Evolutionary conservation across 2,797 vertebrate species (phyloP).

Genomic region (Buceros bicornis): DNA sequence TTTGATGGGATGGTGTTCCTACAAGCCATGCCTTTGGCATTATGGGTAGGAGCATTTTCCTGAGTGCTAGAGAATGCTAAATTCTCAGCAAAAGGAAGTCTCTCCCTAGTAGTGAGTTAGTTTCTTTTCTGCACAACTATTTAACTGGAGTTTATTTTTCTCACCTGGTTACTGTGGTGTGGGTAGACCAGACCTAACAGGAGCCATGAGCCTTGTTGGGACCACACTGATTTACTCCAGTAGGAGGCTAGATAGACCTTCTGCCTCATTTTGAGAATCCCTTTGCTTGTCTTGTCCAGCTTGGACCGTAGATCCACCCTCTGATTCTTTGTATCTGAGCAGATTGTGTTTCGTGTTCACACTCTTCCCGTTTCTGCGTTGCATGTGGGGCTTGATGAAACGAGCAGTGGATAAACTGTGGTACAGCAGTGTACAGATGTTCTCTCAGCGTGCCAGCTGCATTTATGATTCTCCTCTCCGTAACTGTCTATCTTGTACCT

Average conservation of each 20-base stretch:
- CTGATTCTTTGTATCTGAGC: background rate
- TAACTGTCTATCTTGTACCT: conserved; percentile 67
- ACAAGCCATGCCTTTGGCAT: background rate
- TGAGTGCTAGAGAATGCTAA: background rate
- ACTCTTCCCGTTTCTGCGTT: background rate
- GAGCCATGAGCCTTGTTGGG: background rate
- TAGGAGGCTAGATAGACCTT: background rate
- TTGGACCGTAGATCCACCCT: background rate
- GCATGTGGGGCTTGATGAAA: conserved; percentile 24
- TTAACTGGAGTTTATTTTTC: background rate
- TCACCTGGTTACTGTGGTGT: background rate
- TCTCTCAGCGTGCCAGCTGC: conserved; percentile 64
- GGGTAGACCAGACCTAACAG: background rate
- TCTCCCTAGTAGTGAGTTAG: background rate
- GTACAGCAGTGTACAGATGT: conserved; percentile 52
- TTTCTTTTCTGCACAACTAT: background rate
- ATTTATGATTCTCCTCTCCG: conserved; percentile 21
- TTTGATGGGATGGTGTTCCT: background rate
- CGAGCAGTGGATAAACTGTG: conserved; percentile 46
- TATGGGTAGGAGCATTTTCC: background rate
- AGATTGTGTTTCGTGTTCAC: background rate
- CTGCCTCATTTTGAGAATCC: background rate
- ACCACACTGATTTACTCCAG: background rate
- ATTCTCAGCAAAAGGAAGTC: background rate
- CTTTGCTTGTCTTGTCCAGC: background rate